A percentile compares a stretch with the other conserved stretches of the same genome.
phyloP scores from a whole-genome alignment of 1,140 invertebrate species.

The Armadillidium nasatum region DNA sequence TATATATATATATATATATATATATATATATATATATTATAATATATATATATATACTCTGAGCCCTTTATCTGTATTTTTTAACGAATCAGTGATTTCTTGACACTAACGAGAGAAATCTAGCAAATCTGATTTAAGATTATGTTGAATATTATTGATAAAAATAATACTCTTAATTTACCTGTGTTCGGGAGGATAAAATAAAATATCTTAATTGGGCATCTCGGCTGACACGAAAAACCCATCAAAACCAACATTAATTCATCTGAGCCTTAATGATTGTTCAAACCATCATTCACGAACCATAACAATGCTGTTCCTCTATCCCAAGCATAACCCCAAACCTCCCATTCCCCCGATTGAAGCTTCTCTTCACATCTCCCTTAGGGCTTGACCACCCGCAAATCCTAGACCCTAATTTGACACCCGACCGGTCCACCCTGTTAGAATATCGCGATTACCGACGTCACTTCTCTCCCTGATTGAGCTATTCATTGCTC shows the following conservation, averaged over 20 bases:
- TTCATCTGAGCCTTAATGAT: neutral
- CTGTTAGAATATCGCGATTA: constrained; percentile 46
- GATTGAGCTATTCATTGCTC: constrained; percentile 45
- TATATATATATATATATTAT: neutral
- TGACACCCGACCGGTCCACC: constrained; percentile 44
- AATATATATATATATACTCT: neutral
- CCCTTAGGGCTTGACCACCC: constrained; percentile 24
- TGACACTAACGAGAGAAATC: too few species aligned
- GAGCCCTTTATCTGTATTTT: neutral
- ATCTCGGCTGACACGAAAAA: neutral
- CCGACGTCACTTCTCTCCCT: constrained; percentile 44
- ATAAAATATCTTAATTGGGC: neutral
- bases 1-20: neutral
- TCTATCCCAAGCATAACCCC: neutral
- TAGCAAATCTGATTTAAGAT: too few species aligned
- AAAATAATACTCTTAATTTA: too few species aligned
- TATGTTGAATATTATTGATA: too few species aligned
- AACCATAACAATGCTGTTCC: neutral
- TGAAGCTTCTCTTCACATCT: constrained; percentile 22
- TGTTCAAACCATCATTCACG: neutral
- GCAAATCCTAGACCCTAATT: constrained; percentile 39
- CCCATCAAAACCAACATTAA: neutral
- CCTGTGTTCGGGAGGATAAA: neutral
- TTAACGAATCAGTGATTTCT: too few species aligned
- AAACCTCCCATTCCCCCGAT: constrained; percentile 14